phyloP scores from a whole-genome alignment of 2,113 vertebrate species.

The Forbesichthys papilliferus region DNA sequence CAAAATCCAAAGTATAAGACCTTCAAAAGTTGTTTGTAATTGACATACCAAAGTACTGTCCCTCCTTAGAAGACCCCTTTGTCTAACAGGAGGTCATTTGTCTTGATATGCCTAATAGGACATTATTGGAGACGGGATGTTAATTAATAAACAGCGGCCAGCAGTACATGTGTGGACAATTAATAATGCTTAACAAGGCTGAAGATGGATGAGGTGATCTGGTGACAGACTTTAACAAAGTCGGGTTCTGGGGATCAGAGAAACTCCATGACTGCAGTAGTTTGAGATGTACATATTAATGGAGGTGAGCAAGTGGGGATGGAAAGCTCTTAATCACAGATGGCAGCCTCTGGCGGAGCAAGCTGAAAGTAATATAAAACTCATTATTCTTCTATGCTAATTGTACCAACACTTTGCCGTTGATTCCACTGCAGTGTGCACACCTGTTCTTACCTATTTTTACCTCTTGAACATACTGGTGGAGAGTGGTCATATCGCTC shows the following conservation, averaged over 20 bases:
- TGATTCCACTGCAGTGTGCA: background rate
- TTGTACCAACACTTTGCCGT: constrained; percentile 9
- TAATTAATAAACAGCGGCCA: constrained; percentile 70
- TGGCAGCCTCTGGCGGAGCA: background rate
- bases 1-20: background rate
- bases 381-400: constrained; percentile 22
- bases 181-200: constrained; percentile 67
- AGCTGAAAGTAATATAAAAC: constrained; percentile 23
- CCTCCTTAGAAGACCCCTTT: constrained; percentile 48
- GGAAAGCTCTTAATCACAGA: constrained; percentile 42
- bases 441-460: background rate
- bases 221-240: constrained; percentile 44
- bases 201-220: constrained; percentile 51
- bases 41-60: constrained; percentile 9
- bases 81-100: constrained; percentile 61
- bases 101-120: constrained; percentile 57
- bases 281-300: constrained; percentile 30
- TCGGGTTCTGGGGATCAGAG: constrained; percentile 25
- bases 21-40: constrained; percentile 36
- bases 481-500: too few species aligned
- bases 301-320: constrained; percentile 17
- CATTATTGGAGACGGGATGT: constrained; percentile 63
- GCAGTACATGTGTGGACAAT: constrained; percentile 62
- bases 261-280: constrained; percentile 1
- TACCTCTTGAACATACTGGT: too few species aligned